Evolutionary conservation across 2,888 invertebrate genomes (phyloP), one percentile per base, ranked within the genome.

Genomic region (Stictocephala bisonia): DNA sequence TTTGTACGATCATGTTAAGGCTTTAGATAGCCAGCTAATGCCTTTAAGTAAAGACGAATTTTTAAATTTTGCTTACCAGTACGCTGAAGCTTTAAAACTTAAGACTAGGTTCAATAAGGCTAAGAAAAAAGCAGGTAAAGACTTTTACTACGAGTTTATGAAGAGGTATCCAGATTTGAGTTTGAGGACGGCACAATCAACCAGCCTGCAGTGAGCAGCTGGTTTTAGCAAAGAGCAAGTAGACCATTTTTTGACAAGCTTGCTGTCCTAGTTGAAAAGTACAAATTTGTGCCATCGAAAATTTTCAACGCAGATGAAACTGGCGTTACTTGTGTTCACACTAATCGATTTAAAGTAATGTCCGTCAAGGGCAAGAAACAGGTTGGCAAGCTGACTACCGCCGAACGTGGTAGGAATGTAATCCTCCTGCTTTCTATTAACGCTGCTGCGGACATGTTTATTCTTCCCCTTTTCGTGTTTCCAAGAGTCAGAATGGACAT

Each of bases 221-320:
- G 68, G 51, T 48, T 68, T 68, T 31, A 68, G 48, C 48, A 68
- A 68, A 51, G 41, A 48, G 1, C 50, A 68, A 68, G 68, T 51
- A 1, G 22, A 15, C 1, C 27, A 31, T 69, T 69, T 48, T 72
- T 58, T 40, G 68, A 72, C 27, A 72, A 74, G 22, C 48, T 74
- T 41, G 60, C 41, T 15, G 48, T 2, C 20, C 22, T 29, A 6
- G 15, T 74, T 20, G 69, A 31, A 20, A 69, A 69, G 51, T 53
- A 69, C 35, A 53, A 24, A 3, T 53, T 69, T 53, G 2, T 2
- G 3, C 53, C 40, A 20, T 53, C 22, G 15, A 53, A 31, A 7
- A 75, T 75, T 22, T 78, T 71, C 69, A 77, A 78, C 35, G 74
- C 74, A 71, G 76, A 75, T 20, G 77, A 75, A 68, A 75, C 71